Evolutionary conservation across 2,888 invertebrate genomes (phyloP).

Genomic region (Dynastes grantii): DNA sequence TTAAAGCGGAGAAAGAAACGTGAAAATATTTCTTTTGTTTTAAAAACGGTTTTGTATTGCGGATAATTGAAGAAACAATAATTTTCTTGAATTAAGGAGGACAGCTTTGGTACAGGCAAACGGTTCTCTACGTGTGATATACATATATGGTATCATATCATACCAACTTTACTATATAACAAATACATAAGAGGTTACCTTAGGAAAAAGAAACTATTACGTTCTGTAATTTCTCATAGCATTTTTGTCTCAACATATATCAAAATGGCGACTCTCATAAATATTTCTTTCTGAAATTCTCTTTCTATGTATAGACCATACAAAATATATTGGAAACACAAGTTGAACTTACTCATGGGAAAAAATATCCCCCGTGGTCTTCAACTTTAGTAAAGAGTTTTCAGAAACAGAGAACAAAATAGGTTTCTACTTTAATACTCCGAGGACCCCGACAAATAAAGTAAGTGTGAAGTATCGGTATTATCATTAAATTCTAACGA

Average conservation of each 20-base stretch:
- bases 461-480: slow-evolving; percentile 58
- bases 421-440: slow-evolving; percentile 74
- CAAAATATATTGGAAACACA: slow-evolving; percentile 70
- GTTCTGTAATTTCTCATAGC: no score
- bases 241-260: no score
- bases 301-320: slow-evolving; percentile 55
- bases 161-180: neutral
- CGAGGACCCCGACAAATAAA: slow-evolving; percentile 60
- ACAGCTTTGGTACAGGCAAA: no score
- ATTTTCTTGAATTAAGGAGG: no score
- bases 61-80: no score
- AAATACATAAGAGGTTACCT: neutral
- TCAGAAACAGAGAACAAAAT: slow-evolving; percentile 77
- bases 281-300: neutral
- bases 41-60: no score
- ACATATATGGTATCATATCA: no score
- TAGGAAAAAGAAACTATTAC: neutral
- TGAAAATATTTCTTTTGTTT: no score
- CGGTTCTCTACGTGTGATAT: no score
- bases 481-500: slow-evolving; percentile 36
- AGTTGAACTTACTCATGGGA: no score
- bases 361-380: slow-evolving; percentile 77
- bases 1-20: no score
- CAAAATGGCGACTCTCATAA: no score
- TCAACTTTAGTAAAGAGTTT: slow-evolving; percentile 81